These are phyloP conservation scores for Diarsia mendica DNA, from an alignment of 2,888 invertebrate species.

Conservation along the genomic window DNA sequence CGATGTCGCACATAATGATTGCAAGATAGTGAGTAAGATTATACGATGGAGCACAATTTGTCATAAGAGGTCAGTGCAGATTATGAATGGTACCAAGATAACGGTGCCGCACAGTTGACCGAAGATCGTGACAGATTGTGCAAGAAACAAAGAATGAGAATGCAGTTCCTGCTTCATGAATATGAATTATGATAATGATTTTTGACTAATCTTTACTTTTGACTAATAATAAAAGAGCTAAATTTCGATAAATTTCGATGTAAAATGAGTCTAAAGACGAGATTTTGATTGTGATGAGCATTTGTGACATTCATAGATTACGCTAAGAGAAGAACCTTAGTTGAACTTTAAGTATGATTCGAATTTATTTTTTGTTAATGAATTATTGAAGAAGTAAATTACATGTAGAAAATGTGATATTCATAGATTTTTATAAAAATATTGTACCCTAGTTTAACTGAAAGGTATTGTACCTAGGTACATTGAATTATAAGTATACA, in stretches of 20 bases:
- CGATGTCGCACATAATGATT: constrained; percentile 3
- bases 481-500: too few species aligned
- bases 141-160: constrained; percentile 3
- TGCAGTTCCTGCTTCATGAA: background rate
- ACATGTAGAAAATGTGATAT: too few species aligned
- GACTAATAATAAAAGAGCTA: background rate
- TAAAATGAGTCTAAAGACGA: background rate
- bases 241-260: background rate
- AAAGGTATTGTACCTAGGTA: too few species aligned
- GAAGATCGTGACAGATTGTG: constrained; percentile 7
- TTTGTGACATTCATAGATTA: background rate
- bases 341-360: too few species aligned
- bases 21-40: constrained; percentile 3
- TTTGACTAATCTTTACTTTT: background rate
- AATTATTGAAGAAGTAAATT: too few species aligned
- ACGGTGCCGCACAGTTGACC: constrained; percentile 7
- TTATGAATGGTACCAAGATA: constrained; percentile 2
- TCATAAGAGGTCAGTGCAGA: constrained; percentile 7
- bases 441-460: too few species aligned
- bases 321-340: too few species aligned
- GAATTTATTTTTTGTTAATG: too few species aligned
- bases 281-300: background rate
- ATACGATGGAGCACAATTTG: background rate
- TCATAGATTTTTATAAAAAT: too few species aligned
- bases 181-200: background rate